These are phyloP conservation scores for Toxotes jaculatrix DNA, from an alignment of 2,113 vertebrate genomes.

Conservation along the genomic window DNA sequence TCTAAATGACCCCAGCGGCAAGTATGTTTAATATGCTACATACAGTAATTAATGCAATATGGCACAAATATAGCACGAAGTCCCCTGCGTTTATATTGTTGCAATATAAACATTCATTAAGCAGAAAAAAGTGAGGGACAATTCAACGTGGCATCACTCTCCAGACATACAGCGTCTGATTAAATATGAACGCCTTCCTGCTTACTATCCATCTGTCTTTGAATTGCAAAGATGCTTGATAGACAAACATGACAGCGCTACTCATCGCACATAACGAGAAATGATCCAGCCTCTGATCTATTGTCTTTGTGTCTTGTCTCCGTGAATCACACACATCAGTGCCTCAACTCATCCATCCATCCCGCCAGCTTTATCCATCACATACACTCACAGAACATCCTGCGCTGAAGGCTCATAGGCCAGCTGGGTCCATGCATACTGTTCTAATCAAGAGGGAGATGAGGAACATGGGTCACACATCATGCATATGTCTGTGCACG, in stretches of 20 bases:
- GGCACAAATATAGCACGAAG: too few species aligned
- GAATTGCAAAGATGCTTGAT: not conserved
- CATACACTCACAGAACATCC: not conserved
- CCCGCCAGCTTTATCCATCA: not conserved
- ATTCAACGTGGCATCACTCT: not conserved
- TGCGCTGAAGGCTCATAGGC: not conserved
- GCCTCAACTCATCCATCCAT: not conserved
- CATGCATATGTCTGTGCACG: not conserved
- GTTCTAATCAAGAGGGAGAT: conserved; percentile 1
- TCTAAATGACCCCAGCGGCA: not conserved
- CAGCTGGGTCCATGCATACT: not conserved
- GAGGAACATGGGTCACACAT: not conserved
- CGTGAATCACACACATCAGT: conserved; percentile 23
- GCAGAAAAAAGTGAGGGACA: too few species aligned
- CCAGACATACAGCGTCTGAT: not conserved
- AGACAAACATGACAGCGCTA: not conserved
- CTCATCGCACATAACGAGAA: not conserved
- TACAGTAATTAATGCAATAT: too few species aligned
- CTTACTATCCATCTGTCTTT: not conserved
- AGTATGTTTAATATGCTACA: too few species aligned
- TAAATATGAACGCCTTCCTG: not conserved
- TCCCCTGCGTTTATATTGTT: too few species aligned
- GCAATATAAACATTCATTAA: not conserved
- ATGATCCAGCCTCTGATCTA: not conserved
- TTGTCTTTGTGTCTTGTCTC: conserved; percentile 3